These are phyloP conservation scores for Malurus melanocephalus DNA, from an alignment of 2,113 vertebrate species.

Conservation along the genomic window DNA sequence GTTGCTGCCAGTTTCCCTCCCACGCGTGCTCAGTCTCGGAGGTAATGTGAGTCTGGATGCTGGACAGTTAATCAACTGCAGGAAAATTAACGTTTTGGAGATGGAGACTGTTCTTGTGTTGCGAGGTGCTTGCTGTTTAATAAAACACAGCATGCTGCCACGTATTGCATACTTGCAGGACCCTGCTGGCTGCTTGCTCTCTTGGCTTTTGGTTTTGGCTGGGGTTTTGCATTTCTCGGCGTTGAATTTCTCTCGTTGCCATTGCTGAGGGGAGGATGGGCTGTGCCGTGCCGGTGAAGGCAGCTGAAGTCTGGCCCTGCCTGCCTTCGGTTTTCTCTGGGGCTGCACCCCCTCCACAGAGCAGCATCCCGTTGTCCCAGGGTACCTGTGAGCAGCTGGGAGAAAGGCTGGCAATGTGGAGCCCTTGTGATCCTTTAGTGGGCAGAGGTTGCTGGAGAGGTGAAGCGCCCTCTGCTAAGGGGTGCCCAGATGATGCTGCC, in stretches of 20 bases:
- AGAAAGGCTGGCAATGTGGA: neutral
- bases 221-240: neutral
- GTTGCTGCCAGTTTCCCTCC: slow-evolving; percentile 42
- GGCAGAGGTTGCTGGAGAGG: neutral
- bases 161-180: neutral
- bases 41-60: neutral
- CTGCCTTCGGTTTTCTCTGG: neutral
- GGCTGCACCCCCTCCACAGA: rapidly evolving
- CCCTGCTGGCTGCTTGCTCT: neutral
- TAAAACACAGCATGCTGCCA: neutral
- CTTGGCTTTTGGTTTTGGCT: slow-evolving; percentile 30
- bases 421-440: neutral
- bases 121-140: neutral
- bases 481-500: too few species aligned
- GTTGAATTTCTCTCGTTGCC: slow-evolving; percentile 3
- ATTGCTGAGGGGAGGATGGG: neutral
- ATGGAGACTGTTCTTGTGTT: neutral
- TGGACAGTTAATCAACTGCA: slow-evolving; percentile 32
- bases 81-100: slow-evolving; percentile 6
- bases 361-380: rapidly evolving
- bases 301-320: neutral
- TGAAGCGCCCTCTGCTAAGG: neutral
- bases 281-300: rapidly evolving
- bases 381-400: rapidly evolving
- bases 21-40: neutral